Conservation (phyloP, 2,888 invertebrate species). For the Homarus gammarus region DNA sequence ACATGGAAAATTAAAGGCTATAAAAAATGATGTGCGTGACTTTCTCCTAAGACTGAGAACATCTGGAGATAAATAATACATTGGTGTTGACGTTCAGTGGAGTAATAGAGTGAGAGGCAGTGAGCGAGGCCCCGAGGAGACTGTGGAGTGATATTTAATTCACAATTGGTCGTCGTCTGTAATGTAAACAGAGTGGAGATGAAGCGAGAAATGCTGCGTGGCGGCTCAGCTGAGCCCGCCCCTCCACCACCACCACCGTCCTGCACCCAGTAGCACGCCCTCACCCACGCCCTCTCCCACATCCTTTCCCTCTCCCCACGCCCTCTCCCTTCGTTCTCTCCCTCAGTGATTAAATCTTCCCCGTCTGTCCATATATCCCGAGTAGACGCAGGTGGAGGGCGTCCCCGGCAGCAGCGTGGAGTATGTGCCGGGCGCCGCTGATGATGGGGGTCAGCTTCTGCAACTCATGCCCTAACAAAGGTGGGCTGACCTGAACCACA, state of each 20-base stretch:
- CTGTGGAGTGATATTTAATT: conserved; percentile 6
- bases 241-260: neutral
- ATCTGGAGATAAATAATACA: conserved; percentile 9
- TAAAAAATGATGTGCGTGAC: too few relatives aligned
- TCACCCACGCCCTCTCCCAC: conserved; percentile 19
- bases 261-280: neutral
- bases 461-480: conserved; percentile 55
- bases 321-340: conserved; percentile 21
- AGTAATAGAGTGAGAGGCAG: too few relatives aligned
- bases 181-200: conserved; percentile 25
- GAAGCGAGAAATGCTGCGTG: neutral
- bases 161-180: conserved; percentile 17
- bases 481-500: conserved; percentile 36
- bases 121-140: conserved; percentile 9
- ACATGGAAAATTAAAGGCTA: too few relatives aligned
- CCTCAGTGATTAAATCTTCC: conserved; percentile 37
- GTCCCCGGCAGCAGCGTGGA: neutral
- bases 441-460: conserved; percentile 43
- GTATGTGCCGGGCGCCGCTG: neutral
- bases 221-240: neutral
- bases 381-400: conserved; percentile 40
- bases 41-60: too few relatives aligned
- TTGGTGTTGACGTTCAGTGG: neutral
- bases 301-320: conserved; percentile 12
- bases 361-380: conserved; percentile 50